Conservation (phyloP, 2,888 invertebrate species). For the Pardosa pseudoannulata region DNA sequence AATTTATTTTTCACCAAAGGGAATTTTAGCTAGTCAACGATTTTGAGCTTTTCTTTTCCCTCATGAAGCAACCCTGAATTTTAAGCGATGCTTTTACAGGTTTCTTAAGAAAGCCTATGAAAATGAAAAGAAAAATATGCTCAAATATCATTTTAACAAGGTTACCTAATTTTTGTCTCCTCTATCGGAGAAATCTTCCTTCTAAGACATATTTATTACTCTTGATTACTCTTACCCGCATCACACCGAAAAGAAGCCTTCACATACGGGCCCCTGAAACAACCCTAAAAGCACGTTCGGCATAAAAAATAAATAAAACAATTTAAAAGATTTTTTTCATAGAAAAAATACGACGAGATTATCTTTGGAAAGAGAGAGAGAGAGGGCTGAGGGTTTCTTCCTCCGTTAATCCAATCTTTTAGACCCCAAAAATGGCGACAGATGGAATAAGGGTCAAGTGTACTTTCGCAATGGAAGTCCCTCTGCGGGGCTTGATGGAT, state of each 20-base stretch:
- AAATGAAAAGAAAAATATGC: too few species aligned
- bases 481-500: constrained; percentile 19
- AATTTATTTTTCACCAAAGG: too few species aligned
- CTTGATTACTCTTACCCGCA: not conserved
- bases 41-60: too few species aligned
- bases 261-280: constrained; percentile 9
- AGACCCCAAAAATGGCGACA: constrained; percentile 23
- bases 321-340: too few species aligned
- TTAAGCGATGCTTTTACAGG: too few species aligned
- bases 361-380: not conserved
- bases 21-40: too few species aligned
- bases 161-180: not conserved
- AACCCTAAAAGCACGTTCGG: constrained; percentile 10
- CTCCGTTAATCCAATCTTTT: constrained; percentile 51
- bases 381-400: not conserved
- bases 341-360: not conserved
- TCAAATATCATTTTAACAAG: not conserved
- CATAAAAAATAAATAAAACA: constrained; percentile 10
- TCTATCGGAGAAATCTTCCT: not conserved
- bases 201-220: not conserved
- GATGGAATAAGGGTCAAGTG: constrained; percentile 62
- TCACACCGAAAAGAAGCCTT: not conserved
- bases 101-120: too few species aligned
- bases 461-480: constrained; percentile 10
- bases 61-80: too few species aligned